Percentiles rank a stretch among this genome's conserved stretches.
phyloP scores from a whole-genome alignment of 2,888 invertebrate genomes.

The Hyalella azteca region DNA sequence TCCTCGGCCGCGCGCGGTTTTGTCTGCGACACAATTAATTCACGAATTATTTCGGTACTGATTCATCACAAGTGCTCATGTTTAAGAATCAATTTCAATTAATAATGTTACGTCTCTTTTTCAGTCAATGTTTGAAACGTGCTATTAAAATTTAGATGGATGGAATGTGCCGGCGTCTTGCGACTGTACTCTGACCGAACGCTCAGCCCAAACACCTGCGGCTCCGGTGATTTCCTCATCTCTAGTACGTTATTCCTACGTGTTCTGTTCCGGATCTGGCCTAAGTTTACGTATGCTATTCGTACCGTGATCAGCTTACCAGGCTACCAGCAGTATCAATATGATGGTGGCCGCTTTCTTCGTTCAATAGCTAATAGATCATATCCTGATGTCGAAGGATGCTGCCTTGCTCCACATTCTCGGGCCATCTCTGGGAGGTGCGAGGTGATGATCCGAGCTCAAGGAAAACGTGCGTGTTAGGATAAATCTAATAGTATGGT shows the following conservation, averaged over 20 bases:
- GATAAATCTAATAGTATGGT: neutral
- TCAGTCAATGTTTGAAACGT: no score
- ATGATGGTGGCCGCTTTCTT: constrained; percentile 1
- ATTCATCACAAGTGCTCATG: no score
- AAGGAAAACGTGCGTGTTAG: neutral
- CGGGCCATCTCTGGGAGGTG: neutral
- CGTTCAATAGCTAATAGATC: constrained; percentile 30
- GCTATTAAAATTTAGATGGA: no score
- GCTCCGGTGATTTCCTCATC: constrained; percentile 2
- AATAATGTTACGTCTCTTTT: no score
- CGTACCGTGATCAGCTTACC: neutral
- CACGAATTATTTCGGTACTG: no score
- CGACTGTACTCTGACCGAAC: constrained; percentile 2
- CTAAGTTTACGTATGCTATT: neutral
- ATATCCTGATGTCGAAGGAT: constrained; percentile 27
- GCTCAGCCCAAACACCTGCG: constrained; percentile 23
- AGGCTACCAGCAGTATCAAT: neutral
- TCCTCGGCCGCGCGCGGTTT: no score
- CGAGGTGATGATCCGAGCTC: neutral
- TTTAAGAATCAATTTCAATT: no score
- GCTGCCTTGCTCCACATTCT: constrained; percentile 33
- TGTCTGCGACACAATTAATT: no score
- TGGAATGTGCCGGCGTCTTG: no score
- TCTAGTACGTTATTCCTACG: neutral
- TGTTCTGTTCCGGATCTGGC: neutral